phyloP scores from a whole-genome alignment of 2,797 vertebrate species.

The Cygnus olor region DNA sequence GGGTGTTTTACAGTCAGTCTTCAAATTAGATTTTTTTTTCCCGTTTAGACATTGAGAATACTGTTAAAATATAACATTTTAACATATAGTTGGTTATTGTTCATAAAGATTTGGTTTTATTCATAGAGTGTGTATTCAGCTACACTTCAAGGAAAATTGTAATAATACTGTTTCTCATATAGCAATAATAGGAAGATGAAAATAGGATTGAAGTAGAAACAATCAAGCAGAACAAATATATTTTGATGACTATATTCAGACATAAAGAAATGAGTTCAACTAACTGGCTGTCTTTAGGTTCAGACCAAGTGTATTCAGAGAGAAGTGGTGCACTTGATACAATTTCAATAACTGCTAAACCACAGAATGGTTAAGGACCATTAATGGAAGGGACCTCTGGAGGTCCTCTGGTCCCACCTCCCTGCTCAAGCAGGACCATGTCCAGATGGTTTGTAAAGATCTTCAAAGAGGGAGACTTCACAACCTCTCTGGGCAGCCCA shows the following conservation, averaged over 20 bases:
- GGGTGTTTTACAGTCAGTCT: not conserved
- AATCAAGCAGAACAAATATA: not conserved
- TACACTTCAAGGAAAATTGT: not conserved
- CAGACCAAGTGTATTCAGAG: not conserved
- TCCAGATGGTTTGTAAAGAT: not conserved
- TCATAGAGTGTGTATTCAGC: not conserved
- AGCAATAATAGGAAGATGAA: slow-evolving; percentile 1
- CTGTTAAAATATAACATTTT: not conserved
- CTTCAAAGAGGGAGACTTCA: not conserved
- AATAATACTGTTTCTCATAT: not conserved
- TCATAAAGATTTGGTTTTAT: slow-evolving; percentile 2
- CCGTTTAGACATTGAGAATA: not conserved
- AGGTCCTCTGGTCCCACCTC: not conserved
- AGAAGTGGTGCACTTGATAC: not conserved
- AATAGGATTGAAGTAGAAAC: not conserved
- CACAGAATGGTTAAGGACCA: not conserved
- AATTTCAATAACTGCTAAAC: not conserved
- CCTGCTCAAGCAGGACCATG: not conserved
- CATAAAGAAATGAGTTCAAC: not conserved
- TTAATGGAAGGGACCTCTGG: not conserved
- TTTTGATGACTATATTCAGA: not conserved
- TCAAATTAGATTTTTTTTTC: not conserved
- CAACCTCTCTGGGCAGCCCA: not conserved
- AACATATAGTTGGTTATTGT: not conserved
- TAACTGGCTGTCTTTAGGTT: not conserved